Evolutionary conservation across 1,140 invertebrate genomes (phyloP).

Genomic region (Drosophila albomicans): DNA sequence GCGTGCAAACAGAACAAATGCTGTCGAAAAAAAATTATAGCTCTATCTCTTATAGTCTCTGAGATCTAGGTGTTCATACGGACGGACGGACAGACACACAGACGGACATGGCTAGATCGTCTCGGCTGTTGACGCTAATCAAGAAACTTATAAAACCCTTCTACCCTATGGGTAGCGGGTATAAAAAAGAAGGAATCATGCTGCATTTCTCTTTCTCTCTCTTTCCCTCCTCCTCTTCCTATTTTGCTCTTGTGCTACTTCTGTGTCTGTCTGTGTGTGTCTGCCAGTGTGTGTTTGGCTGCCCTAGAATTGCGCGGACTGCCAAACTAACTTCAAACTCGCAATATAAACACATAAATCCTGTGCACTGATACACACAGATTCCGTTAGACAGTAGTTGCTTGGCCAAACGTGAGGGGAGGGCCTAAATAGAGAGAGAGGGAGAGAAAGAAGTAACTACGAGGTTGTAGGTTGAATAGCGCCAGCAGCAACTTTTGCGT

Average conservation of each 20-base stretch:
- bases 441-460: background rate
- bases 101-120: too few relatives aligned
- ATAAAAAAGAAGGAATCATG: too few relatives aligned
- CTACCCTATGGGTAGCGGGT: too few relatives aligned
- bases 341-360: conserved; percentile 62
- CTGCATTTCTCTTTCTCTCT: background rate
- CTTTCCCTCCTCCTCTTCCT: background rate
- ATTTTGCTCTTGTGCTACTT: background rate
- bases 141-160: too few relatives aligned
- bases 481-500: conserved; percentile 44
- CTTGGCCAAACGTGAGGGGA: background rate
- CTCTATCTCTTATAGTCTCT: too few relatives aligned
- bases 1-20: too few relatives aligned
- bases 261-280: background rate
- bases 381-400: conserved; percentile 44
- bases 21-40: too few relatives aligned
- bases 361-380: conserved; percentile 56
- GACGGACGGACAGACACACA: too few relatives aligned
- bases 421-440: too few relatives aligned
- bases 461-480: conserved; percentile 30
- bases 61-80: too few relatives aligned
- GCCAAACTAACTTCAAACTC: conserved; percentile 65
- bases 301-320: conserved; percentile 45
- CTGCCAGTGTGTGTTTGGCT: background rate
- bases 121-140: too few relatives aligned